Conservation (phyloP, 1,140 invertebrate genomes). For the Zaprionus kolodkinae region DNA sequence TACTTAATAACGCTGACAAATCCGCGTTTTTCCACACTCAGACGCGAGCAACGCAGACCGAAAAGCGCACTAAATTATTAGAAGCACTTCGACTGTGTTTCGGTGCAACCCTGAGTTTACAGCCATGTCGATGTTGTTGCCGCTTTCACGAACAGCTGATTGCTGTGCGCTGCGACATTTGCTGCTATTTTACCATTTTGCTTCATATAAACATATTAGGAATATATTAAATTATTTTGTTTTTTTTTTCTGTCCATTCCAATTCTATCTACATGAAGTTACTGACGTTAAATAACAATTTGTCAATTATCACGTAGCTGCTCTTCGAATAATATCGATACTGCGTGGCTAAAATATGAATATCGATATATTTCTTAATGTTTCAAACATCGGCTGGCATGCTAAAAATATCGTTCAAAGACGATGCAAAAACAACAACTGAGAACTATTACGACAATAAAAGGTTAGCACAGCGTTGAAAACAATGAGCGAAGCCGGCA, state of each 20-base stretch:
- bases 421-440: background rate
- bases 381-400: background rate
- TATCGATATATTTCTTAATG: background rate
- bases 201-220: background rate
- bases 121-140: constrained; percentile 5
- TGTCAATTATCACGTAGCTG: background rate
- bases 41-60: constrained; percentile 44
- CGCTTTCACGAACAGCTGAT: constrained; percentile 1
- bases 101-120: constrained; percentile 24
- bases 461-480: background rate
- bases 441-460: constrained; percentile 58
- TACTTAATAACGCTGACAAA: constrained; percentile 1
- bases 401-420: constrained; percentile 4
- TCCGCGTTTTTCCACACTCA: constrained; percentile 41
- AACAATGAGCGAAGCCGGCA: constrained; percentile 58
- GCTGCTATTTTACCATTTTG: background rate
- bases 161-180: background rate
- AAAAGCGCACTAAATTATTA: constrained; percentile 47
- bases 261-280: no score
- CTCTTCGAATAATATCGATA: background rate
- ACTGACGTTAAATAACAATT: background rate
- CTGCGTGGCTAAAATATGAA: background rate
- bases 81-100: constrained; percentile 14
- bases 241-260: background rate
- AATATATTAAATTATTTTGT: background rate